Conservation (phyloP, 1,140 invertebrate species). For the Eurosta solidaginis region DNA sequence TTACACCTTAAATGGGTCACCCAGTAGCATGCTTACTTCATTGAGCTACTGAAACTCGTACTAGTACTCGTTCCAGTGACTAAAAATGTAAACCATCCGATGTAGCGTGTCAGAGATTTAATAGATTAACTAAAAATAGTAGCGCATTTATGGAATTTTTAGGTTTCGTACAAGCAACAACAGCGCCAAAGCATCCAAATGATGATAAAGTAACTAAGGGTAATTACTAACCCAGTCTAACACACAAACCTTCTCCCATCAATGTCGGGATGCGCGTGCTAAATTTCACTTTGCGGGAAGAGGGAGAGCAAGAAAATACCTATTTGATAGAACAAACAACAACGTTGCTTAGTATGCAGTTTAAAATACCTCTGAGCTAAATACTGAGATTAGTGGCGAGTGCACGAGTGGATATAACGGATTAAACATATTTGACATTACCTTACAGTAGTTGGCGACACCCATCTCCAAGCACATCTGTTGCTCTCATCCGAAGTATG, state of each 20-base stretch:
- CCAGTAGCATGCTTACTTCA: too few relatives aligned
- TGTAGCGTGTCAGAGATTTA: background rate
- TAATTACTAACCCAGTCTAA: background rate
- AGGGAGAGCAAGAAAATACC: too few relatives aligned
- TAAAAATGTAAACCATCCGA: background rate
- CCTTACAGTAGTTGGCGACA: background rate
- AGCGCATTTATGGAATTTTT: background rate
- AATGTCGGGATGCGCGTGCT: conserved; percentile 6
- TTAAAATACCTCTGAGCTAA: background rate
- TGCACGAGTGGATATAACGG: conserved; percentile 9
- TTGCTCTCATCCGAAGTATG: conserved; percentile 2
- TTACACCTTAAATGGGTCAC: too few relatives aligned
- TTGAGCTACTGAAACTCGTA: too few relatives aligned
- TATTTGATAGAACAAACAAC: conserved; percentile 8
- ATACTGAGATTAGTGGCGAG: background rate
- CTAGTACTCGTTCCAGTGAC: background rate
- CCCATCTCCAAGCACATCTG: background rate
- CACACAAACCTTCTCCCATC: background rate
- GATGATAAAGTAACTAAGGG: background rate
- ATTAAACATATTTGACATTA: background rate
- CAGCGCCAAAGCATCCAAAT: background rate
- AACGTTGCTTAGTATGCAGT: too few relatives aligned
- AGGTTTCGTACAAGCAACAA: background rate
- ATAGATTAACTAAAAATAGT: background rate
- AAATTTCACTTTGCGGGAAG: background rate